These are phyloP conservation scores for Sparidentex hasta DNA, from an alignment of 2,797 vertebrate genomes.

Conservation along the genomic window DNA sequence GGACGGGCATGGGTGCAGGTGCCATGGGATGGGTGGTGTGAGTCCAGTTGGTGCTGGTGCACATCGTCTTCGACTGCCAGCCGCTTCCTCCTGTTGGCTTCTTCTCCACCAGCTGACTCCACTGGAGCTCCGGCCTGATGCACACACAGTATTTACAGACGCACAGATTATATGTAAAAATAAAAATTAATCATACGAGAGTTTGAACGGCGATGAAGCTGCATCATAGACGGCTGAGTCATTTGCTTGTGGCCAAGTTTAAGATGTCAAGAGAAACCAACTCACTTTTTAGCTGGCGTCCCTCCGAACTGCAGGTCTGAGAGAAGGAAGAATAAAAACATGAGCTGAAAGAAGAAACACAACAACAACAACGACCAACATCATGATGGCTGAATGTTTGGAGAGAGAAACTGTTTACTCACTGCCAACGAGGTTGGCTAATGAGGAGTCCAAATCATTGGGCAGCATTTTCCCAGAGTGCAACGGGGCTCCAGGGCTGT, in stretches of 20 bases:
- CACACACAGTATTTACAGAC: slow-evolving; percentile 17
- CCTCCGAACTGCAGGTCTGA: slow-evolving; percentile 94
- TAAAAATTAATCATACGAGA: slow-evolving; percentile 15
- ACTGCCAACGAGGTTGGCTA: slow-evolving; percentile 93
- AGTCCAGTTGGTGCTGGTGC: slow-evolving; percentile 86
- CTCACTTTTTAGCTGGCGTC: slow-evolving; percentile 92
- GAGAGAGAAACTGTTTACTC: slow-evolving; percentile 68
- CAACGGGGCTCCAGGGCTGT: slow-evolving; percentile 80
- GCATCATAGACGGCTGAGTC: slow-evolving; percentile 19
- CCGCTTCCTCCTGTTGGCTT: slow-evolving; percentile 85
- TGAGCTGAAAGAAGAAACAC: slow-evolving; percentile 27
- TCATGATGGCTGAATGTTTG: neutral
- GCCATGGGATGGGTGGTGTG: slow-evolving; percentile 84
- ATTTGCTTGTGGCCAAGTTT: slow-evolving; percentile 23
- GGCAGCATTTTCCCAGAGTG: slow-evolving; percentile 88
- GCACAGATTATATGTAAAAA: slow-evolving; percentile 14
- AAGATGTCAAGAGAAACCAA: slow-evolving; percentile 31
- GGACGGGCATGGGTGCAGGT: slow-evolving; percentile 79
- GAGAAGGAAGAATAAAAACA: slow-evolving; percentile 31
- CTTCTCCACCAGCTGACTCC: slow-evolving; percentile 88
- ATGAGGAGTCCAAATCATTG: slow-evolving; percentile 91
- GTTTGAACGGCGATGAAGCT: slow-evolving; percentile 18
- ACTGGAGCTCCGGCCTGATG: slow-evolving; percentile 89
- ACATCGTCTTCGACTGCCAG: slow-evolving; percentile 89
- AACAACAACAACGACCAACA: neutral